Percentiles rank a stretch among this genome's conserved stretches.
Conservation (phyloP, 2,797 vertebrate genomes). For the Cossypha polioptera region DNA sequence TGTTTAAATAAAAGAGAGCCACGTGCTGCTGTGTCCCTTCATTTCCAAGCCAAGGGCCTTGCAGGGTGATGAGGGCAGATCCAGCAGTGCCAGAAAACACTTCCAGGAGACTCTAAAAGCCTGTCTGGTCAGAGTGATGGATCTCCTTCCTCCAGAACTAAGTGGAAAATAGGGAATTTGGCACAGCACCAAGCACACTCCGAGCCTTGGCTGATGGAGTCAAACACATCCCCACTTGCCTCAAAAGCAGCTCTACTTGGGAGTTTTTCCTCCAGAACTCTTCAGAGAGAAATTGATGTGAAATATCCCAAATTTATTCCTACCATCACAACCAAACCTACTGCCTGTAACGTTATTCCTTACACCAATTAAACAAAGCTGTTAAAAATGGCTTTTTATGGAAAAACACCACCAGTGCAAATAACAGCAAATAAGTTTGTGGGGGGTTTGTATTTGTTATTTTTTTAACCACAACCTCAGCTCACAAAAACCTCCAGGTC, state of each 20-base stretch:
- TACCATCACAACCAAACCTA: not conserved
- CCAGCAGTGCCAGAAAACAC: not conserved
- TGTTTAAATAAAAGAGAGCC: not conserved
- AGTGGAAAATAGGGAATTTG: not conserved
- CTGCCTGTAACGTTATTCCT: not conserved
- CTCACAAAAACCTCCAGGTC: not conserved
- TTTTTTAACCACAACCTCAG: not conserved
- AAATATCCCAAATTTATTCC: not conserved
- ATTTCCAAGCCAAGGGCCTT: not conserved
- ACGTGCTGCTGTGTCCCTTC: not conserved
- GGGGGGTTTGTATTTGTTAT: fast-evolving
- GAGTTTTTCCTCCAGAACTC: not conserved
- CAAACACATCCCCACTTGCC: not conserved
- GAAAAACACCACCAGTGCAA: not conserved
- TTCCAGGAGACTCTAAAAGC: not conserved
- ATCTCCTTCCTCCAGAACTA: not conserved
- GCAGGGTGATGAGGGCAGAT: not conserved
- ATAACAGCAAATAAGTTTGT: not conserved
- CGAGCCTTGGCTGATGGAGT: not conserved
- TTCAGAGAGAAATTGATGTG: not conserved
- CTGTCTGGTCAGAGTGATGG: not conserved
- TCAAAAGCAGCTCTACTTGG: not conserved
- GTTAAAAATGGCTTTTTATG: not conserved
- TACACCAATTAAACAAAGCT: not conserved
- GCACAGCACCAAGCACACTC: not conserved